Base-by-base conservation (phyloP, 2,797 vertebrate genomes). In the Betta splendens region DNA sequence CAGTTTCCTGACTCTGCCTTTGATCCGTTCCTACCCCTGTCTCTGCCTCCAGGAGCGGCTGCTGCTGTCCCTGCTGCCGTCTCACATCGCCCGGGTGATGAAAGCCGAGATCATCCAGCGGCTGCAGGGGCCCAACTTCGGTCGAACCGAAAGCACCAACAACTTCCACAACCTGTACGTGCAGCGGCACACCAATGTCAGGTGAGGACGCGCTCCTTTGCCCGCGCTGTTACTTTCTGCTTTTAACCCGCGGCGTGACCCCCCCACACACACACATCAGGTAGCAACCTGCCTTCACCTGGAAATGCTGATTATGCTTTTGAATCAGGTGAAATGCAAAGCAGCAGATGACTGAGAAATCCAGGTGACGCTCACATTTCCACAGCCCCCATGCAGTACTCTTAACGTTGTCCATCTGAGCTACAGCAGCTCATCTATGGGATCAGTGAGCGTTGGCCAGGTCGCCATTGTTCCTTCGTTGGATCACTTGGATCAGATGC, bases 131-230 rank as follows among this genome's bases (percentile, higher is more conserved):
- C 97, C 97, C 11, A 96, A 95, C 69, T 95, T 95, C 2, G 96
- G 96, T 36, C 94, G 96, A 40, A 88, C 94, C 10, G 97, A 98
- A 83, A 98, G 95, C 83, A 94, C 95, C 64, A 99, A 99, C 92
- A 98, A 99, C 87, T 99, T 99, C 67, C 97, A 99, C 87, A 99
- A 98, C 82, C 94, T 99, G 18, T 98, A 98, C 1, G 97, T 98
- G 77, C 97, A 98, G 79, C 91, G 97, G n/a, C 97, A 99, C 92
- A 98, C 94, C 82, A 98, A 98, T 5, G 96, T 98, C 81, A 99
- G 97, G 97, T 97, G 9, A 60, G 46, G 6, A 3, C 7, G 47
- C 7, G 16, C 50, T 50, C 28, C 37, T 59, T 31, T 29, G 11
- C 38, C 43, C 15, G 29, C 18, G 11, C 48, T 35, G 61, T 67